These are phyloP conservation scores for Aplidium turbinatum DNA, from an alignment of 23 tunicate species.

Conservation along the genomic window DNA sequence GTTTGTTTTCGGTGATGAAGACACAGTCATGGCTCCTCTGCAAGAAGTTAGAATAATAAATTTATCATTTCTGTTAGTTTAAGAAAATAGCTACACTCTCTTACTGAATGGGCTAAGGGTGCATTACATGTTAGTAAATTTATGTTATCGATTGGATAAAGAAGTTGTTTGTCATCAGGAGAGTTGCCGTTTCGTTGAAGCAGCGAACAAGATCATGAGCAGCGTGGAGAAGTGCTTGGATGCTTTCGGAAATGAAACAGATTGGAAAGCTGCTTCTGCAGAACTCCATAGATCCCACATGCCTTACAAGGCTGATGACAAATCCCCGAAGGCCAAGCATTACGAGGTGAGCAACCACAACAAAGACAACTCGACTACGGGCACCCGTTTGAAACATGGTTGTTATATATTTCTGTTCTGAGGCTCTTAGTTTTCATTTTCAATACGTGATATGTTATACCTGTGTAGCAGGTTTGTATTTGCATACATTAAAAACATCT, in stretches of 20 bases:
- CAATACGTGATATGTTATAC: too few species aligned
- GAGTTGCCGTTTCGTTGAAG: constrained; percentile 63
- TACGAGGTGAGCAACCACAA: constrained; percentile 21
- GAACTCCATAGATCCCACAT: constrained; percentile 64
- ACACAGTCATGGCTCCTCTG: constrained; percentile 68
- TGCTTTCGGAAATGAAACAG: constrained; percentile 43
- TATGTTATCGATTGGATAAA: too few species aligned
- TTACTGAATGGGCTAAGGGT: too few species aligned
- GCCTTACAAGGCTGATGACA: constrained; percentile 45
- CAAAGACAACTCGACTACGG: too few species aligned
- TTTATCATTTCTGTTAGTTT: too few species aligned
- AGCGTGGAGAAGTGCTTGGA: constrained; percentile 59
- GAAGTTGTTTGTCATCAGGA: constrained; percentile 55
- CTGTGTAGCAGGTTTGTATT: too few species aligned
- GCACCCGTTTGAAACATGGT: too few species aligned
- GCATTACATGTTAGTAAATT: too few species aligned
- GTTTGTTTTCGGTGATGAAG: constrained; percentile 89
- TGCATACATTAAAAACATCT: too few species aligned
- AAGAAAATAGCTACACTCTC: too few species aligned
- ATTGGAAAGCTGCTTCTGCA: constrained; percentile 34
- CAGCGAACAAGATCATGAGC: constrained; percentile 48
- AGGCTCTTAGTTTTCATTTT: too few species aligned
- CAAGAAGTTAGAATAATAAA: constrained; percentile 51
- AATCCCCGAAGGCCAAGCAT: constrained; percentile 17
- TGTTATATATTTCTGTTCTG: too few species aligned